Evolutionary conservation across 2,888 invertebrate species (phyloP), one percentile per base, ranked within the genome.

Genomic region (Drosophila multiciliata): DNA sequence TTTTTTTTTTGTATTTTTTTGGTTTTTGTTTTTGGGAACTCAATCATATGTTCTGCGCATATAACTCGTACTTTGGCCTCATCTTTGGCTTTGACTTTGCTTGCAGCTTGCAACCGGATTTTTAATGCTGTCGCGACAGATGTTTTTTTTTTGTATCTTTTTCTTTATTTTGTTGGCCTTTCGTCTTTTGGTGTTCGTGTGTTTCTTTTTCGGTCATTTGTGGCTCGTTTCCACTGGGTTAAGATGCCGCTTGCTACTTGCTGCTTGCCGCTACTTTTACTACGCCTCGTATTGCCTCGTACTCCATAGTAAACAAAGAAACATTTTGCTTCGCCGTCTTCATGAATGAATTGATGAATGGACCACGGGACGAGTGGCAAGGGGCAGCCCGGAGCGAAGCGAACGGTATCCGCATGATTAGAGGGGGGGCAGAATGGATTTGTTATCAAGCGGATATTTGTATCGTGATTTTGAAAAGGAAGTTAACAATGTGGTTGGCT

Each of bases 341-440:
- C 78, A 90, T 90, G 89, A 90, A 90, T 90, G 91, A 90, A 87
- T 69, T 79, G 81, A 79, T 87, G 84, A 87, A 87, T 87, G 82
- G 82, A 42, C 32, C 38, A 45, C 23, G 50, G 52, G n/a, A 55
- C 68, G 23, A 54, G 15, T 15, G 7, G 7, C 45, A 20, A 1
- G 53, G 8, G 2, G 53, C 15, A 53, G 38, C 12, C 33, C 33
- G 65, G 42, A 36, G 71, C 32, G 67, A 48, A 54, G 11, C 67
- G 73, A 57, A 57, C 62, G 59, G 55, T 52, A 62, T 61, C 61
- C 65, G 74, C 67, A 64, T 64, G 52, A 48, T 8, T 29, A 54
- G 26, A 26, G 17, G 35, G 45, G 40, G 20, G n/a, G 5, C 12
- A 40, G 12, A 42, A 40, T 35, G 32, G 26, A 4, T 35, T 48